These are phyloP conservation scores for Geopemphigus sp. DNA, from an alignment of 1,140 invertebrate genomes.

Conservation along the genomic window DNA sequence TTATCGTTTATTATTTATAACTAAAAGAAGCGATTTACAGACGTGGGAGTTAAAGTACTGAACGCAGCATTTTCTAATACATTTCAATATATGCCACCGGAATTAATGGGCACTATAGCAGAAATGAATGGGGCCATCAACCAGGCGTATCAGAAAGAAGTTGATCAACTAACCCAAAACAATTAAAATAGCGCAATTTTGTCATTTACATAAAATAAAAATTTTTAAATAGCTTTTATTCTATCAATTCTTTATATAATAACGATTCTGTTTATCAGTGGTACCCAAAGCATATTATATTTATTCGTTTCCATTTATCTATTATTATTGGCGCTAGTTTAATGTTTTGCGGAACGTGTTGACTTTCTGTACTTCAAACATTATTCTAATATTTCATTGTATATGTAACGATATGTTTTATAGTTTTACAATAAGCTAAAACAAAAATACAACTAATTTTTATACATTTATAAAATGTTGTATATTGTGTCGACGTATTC, in stretches of 20 bases:
- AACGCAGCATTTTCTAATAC: slow-evolving; percentile 40
- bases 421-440: not conserved
- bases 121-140: slow-evolving; percentile 37
- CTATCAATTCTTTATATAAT: not conserved
- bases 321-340: not conserved
- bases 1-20: not conserved
- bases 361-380: not conserved
- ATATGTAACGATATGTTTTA: not conserved
- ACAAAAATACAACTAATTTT: not conserved
- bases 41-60: slow-evolving; percentile 27
- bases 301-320: not conserved
- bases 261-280: not conserved
- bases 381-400: not conserved
- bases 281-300: not conserved
- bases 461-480: not conserved
- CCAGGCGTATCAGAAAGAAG: slow-evolving; percentile 27
- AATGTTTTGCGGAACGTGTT: not conserved
- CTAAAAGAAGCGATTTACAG: slow-evolving; percentile 27
- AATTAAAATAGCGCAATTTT: not conserved
- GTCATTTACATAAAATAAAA: not conserved
- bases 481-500: too few species aligned
- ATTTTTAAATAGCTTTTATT: not conserved
- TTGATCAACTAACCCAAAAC: not conserved
- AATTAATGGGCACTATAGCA: slow-evolving; percentile 40
- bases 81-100: slow-evolving; percentile 44